Percentiles rank a stretch among this genome's conserved stretches.
Evolutionary conservation across 2,888 invertebrate genomes (phyloP).

Genomic region (Scaptomyza cyrtandrae): DNA sequence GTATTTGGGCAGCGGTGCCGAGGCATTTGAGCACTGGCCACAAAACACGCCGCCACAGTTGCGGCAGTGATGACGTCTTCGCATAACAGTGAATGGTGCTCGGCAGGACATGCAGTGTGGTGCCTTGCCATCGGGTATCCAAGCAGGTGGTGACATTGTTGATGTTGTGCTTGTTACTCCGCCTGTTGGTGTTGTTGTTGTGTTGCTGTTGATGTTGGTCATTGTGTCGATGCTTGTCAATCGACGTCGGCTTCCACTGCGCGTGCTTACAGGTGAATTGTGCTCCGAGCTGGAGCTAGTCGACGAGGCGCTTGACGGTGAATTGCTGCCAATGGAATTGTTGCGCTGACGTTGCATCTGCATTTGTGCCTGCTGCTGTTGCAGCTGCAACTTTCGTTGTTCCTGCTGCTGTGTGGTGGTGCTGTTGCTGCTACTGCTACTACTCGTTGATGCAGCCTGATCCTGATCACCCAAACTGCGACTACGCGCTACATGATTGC

Average conservation of each 20-base stretch:
- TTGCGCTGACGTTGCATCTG: constrained; percentile 74
- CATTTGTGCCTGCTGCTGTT: constrained; percentile 60
- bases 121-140: constrained; percentile 97
- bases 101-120: constrained; percentile 97
- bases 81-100: constrained; percentile 96
- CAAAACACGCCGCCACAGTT: constrained; percentile 98
- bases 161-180: constrained; percentile 46
- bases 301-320: constrained; percentile 72
- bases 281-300: constrained; percentile 82
- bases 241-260: constrained; percentile 65
- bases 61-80: constrained; percentile 97
- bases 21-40: constrained; percentile 96
- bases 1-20: constrained; percentile 95
- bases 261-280: constrained; percentile 82
- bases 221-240: constrained; percentile 49
- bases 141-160: constrained; percentile 89
- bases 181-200: constrained; percentile 32
- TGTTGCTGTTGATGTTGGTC: constrained; percentile 46
- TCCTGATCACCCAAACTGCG: constrained; percentile 83
- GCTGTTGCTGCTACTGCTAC: neutral
- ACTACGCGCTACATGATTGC: constrained; percentile 82
- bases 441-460: constrained; percentile 20
- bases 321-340: constrained; percentile 80
- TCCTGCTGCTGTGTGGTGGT: constrained; percentile 21
- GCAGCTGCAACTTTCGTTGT: constrained; percentile 36